A percentile compares a stretch with the other conserved stretches of the same genome.
Conservation (phyloP, 2,113 vertebrate species). For the Catharus bicknelli region DNA sequence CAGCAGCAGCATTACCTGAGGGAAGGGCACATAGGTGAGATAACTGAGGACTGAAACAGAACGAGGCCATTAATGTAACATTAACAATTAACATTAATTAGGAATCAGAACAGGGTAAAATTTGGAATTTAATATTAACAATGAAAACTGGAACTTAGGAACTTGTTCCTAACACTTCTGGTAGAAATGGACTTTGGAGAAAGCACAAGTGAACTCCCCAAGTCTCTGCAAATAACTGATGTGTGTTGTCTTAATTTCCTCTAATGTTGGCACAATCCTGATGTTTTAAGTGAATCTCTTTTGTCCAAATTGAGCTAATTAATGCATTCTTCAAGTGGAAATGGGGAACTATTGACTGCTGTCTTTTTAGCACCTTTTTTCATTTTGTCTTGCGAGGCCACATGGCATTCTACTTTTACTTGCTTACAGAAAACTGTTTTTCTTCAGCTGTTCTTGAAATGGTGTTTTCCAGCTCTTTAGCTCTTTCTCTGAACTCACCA, state of each 20-base stretch:
- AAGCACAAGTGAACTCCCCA: not conserved
- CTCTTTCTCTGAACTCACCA: not conserved
- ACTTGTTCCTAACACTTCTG: not conserved
- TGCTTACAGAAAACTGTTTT: not conserved
- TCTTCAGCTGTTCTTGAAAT: not conserved
- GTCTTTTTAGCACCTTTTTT: not conserved
- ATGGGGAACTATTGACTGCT: not conserved
- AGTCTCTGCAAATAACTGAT: not conserved
- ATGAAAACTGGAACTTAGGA: too few species aligned
- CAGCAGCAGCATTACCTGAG: too few species aligned
- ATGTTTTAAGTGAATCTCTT: not conserved
- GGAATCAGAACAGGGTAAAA: too few species aligned
- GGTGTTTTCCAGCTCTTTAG: not conserved
- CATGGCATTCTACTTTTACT: not conserved
- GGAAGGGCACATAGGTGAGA: too few species aligned
- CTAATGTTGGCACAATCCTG: not conserved
- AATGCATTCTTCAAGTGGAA: not conserved
- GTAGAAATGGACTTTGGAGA: not conserved
- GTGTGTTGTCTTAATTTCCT: not conserved
- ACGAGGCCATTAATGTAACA: too few species aligned
- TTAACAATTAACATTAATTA: too few species aligned
- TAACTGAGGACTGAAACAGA: too few species aligned
- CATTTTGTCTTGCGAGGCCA: not conserved
- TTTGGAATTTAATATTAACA: too few species aligned
- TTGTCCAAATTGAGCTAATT: not conserved